phyloP scores from a whole-genome alignment of 2,888 invertebrate species.

The Xylocampa areola region DNA sequence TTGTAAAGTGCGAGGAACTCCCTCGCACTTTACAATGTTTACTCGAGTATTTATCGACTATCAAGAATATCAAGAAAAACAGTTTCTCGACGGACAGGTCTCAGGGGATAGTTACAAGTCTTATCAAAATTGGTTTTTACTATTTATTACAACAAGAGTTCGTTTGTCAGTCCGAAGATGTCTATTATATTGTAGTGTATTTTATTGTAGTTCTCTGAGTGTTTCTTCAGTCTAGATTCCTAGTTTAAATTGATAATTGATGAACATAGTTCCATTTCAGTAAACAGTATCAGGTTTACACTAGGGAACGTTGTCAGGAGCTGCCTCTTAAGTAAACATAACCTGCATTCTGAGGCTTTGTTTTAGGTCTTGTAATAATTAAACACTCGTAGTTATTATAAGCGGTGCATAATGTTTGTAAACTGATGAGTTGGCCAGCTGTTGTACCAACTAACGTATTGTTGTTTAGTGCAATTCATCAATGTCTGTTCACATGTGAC shows the following conservation, averaged over 20 bases:
- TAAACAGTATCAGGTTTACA: background rate
- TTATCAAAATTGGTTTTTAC: no score
- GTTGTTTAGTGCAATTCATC: conserved; percentile 30
- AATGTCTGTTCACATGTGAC: conserved; percentile 26
- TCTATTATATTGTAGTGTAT: no score
- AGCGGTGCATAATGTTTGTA: conserved; percentile 12
- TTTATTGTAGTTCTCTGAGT: background rate
- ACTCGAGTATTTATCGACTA: no score
- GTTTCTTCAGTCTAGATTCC: background rate
- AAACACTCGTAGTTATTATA: background rate
- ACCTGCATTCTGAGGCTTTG: background rate
- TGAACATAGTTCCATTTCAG: no score
- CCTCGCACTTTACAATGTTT: no score
- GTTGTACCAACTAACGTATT: conserved; percentile 24
- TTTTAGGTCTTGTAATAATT: conserved; percentile 5
- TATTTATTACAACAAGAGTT: no score
- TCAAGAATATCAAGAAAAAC: no score
- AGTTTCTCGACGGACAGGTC: no score
- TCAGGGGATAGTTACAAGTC: no score
- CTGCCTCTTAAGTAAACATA: conserved; percentile 1
- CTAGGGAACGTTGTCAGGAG: background rate
- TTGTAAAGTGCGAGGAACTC: no score
- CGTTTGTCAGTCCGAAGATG: no score
- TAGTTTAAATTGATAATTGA: background rate
- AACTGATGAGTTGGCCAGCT: conserved; percentile 29